Conservation (phyloP, 2,113 vertebrate species). For the Oncorhynchus masou region DNA sequence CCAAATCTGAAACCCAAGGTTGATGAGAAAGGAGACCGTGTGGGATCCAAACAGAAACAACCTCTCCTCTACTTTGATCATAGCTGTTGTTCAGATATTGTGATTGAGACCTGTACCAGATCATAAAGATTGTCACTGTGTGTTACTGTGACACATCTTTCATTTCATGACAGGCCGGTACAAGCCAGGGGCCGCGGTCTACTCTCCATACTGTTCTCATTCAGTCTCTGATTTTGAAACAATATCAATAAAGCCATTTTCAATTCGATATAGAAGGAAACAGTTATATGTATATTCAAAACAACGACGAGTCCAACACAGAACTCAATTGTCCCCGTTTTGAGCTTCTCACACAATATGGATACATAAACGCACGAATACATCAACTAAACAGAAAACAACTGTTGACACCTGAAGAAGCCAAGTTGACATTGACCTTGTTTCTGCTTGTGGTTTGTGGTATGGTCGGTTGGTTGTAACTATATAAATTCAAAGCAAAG, state of each 20-base stretch:
- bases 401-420: background rate
- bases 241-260: background rate
- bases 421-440: background rate
- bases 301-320: background rate
- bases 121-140: slow-evolving; percentile 5
- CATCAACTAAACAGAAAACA: background rate
- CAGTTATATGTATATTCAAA: slow-evolving; percentile 21
- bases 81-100: background rate
- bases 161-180: slow-evolving; percentile 25
- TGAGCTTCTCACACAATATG: background rate
- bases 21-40: too few species aligned
- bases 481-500: background rate
- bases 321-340: background rate
- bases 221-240: background rate
- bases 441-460: background rate
- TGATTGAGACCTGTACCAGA: slow-evolving; percentile 4
- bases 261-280: slow-evolving; percentile 4
- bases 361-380: background rate
- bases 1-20: too few species aligned
- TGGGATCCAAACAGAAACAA: background rate
- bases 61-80: background rate
- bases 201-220: slow-evolving; percentile 23
- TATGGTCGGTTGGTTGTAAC: background rate
- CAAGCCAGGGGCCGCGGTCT: slow-evolving; percentile 12
- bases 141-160: slow-evolving; percentile 3